Conservation (phyloP, 2,888 invertebrate genomes). For the Cecidostiba fungosa region DNA sequence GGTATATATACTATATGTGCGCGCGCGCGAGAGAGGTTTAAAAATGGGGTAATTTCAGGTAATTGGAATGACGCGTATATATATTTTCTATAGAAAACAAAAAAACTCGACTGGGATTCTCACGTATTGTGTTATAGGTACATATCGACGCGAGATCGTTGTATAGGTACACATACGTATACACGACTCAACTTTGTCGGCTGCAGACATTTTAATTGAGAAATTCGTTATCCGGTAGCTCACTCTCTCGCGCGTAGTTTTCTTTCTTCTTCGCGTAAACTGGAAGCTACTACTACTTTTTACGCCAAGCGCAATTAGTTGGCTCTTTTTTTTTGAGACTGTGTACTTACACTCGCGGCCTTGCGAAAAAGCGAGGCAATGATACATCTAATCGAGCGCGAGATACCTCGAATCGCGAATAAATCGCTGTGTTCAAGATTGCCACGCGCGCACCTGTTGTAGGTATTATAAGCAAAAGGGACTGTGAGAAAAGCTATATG, state of each 20-base stretch:
- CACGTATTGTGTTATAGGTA: no score
- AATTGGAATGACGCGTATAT: conserved; percentile 40
- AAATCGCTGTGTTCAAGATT: not conserved
- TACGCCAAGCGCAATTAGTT: not conserved
- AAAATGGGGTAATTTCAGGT: conserved; percentile 55
- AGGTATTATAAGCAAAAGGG: not conserved
- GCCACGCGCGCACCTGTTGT: not conserved
- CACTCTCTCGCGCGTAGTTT: no score
- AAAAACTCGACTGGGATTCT: not conserved
- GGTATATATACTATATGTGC: no score
- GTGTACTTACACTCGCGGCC: not conserved
- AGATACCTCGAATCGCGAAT: conserved; percentile 15
- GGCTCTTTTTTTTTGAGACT: not conserved
- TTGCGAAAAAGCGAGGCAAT: conserved; percentile 14
- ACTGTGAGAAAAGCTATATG: no score
- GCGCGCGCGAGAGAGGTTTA: not conserved
- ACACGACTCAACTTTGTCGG: not conserved
- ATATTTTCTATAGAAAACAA: no score
- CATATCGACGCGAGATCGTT: not conserved
- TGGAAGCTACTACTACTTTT: not conserved
- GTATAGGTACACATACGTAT: no score
- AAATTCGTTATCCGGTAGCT: not conserved
- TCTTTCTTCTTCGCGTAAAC: no score
- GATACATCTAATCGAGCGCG: conserved; percentile 33
- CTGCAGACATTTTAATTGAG: not conserved